Percentiles rank a stretch among this genome's conserved stretches.
Evolutionary conservation across 2,113 vertebrate genomes (phyloP).

Genomic region (Hippocampus zosterae): DNA sequence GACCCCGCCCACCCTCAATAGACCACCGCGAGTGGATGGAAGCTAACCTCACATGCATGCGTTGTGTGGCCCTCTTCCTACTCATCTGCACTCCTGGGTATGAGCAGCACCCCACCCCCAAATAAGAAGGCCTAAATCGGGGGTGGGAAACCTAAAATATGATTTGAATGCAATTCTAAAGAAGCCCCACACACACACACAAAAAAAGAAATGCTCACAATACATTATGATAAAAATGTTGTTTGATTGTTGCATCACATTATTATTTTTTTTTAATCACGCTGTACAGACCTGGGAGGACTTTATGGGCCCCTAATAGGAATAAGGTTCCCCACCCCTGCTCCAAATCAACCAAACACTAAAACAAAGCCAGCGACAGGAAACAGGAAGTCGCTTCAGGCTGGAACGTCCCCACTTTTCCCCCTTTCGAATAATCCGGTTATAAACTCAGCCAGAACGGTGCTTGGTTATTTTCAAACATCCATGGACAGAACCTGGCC

Average conservation of each 20-base stretch:
- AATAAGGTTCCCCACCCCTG: slow-evolving; percentile 6
- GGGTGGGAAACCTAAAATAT: slow-evolving; percentile 1
- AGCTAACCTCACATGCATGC: slow-evolving; percentile 78
- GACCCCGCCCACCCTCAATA: slow-evolving; percentile 58
- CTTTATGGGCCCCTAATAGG: background rate
- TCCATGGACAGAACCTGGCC: slow-evolving; percentile 10
- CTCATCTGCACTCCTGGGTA: slow-evolving; percentile 76
- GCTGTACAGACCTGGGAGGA: background rate
- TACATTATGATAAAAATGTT: background rate
- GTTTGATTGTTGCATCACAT: background rate
- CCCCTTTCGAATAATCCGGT: slow-evolving; percentile 15
- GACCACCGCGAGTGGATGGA: slow-evolving; percentile 67
- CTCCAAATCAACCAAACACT: slow-evolving; percentile 32
- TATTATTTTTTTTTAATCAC: background rate
- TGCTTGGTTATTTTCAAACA: slow-evolving; percentile 2
- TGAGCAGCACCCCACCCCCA: slow-evolving; percentile 74
- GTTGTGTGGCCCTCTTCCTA: slow-evolving; percentile 69
- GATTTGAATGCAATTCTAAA: background rate
- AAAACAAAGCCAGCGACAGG: slow-evolving; percentile 18
- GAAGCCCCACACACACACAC: background rate
- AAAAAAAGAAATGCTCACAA: background rate
- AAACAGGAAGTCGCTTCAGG: slow-evolving; percentile 30
- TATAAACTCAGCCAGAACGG: slow-evolving; percentile 16
- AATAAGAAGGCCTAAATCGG: slow-evolving; percentile 35
- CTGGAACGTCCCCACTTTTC: slow-evolving; percentile 22